Evolutionary conservation across 2,113 vertebrate species (phyloP), one percentile per base, ranked within the genome.

Genomic region (Gymnogyps californianus): DNA sequence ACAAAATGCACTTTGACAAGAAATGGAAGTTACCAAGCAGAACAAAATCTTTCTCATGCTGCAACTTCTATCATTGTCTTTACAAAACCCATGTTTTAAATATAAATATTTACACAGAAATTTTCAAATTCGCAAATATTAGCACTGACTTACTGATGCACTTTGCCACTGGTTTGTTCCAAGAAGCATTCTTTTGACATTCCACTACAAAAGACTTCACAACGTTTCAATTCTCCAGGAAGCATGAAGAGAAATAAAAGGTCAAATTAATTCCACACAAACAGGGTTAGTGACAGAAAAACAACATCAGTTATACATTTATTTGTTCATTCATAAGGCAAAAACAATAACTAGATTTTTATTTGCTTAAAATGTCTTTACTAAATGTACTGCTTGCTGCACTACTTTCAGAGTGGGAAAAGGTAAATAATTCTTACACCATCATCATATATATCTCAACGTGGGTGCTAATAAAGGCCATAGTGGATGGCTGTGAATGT

Each of bases 121-220:
- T 32, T 19, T 52, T 58, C 38, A 46, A 34, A 57, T 46, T 36
- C 2, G 4, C 22, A 21, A 59, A 19, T 15, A 28, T 6, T 14
- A 67, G 12, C 19, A 13, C 34, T 42, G 44, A 94, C 98, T 46
- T 97, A 98, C 97, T 70, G 69, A 80, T 95, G 74, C 97, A 98
- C 20, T 79, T 42, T 9, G 98, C 97, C 97, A 96, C 70, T 6
- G 86, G 85, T 47, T 46, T 96, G 90, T 97, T 96, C 98, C 98
- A 98, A 26, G 96, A 97, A 32, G 97, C 98, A 7, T 96, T 95
- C 75, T 86, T 98, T 22, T 95, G 97, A 77, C 98, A 98, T 40
- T 95, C 89, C 0, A 86, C 96, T 75, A 54, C 71, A 58, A 97
- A 98, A 28, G 96, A 96, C 13, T 66, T n/a, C 55, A 84, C 49